phyloP scores from a whole-genome alignment of 2,113 vertebrate species.

The Cricetomys ansorgei region DNA sequence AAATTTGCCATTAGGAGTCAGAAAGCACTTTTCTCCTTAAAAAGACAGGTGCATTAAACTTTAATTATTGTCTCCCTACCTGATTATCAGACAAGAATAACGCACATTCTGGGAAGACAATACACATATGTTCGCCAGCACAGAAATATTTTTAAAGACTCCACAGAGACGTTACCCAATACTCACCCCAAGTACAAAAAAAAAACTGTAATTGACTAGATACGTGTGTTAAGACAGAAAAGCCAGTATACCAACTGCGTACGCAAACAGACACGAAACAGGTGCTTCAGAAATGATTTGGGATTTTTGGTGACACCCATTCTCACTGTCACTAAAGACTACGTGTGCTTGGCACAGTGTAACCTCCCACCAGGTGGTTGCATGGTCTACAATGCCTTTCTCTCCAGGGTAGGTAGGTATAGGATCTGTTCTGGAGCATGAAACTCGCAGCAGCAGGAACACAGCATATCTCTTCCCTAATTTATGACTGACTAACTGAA shows the following conservation, averaged over 20 bases:
- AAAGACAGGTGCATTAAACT: constrained; percentile 81
- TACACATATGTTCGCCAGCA: constrained; percentile 60
- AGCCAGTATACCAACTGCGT: not conserved
- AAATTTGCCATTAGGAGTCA: constrained; percentile 78
- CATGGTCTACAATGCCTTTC: constrained; percentile 21
- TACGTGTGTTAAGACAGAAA: not conserved
- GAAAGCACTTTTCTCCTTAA: constrained; percentile 79
- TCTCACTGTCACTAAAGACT: not conserved
- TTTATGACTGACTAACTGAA: constrained; percentile 86
- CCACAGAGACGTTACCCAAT: constrained; percentile 34
- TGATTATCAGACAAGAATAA: constrained; percentile 74
- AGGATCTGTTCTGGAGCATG: constrained; percentile 17
- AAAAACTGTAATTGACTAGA: not conserved
- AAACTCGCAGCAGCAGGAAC: constrained; percentile 79
- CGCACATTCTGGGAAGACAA: constrained; percentile 52
- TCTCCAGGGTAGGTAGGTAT: constrained; percentile 51
- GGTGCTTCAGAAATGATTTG: not conserved
- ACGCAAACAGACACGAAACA: constrained; percentile 32
- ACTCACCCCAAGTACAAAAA: not conserved
- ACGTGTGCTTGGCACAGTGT: not conserved
- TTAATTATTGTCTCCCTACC: constrained; percentile 79
- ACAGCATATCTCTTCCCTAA: constrained; percentile 82
- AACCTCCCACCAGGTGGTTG: not conserved
- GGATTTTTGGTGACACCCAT: not conserved
- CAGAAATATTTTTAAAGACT: constrained; percentile 63